A percentile compares a stretch with the other conserved stretches of the same genome.
Evolutionary conservation across 1,140 invertebrate species (phyloP).

Genomic region (Daktulosphaira vitifoliae): DNA sequence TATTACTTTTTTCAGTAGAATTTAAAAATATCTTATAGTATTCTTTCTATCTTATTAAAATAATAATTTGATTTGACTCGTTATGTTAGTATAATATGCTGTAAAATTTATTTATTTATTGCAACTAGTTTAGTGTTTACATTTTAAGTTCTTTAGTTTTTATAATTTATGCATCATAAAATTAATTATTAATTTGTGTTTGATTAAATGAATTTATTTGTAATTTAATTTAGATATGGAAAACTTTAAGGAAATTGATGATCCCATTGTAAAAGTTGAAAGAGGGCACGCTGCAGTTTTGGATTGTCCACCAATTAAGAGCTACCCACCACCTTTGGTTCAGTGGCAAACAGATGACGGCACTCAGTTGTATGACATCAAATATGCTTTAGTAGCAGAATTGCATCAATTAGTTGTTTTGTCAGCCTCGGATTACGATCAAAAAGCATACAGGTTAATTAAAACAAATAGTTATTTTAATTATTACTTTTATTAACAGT

Average conservation of each 20-base stretch:
- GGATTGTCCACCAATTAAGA: slow-evolving; percentile 69
- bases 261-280: slow-evolving; percentile 57
- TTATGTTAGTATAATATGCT: no score
- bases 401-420: slow-evolving; percentile 73
- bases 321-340: slow-evolving; percentile 69
- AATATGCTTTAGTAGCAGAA: slow-evolving; percentile 38
- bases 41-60: no score
- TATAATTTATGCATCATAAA: no score
- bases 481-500: no score
- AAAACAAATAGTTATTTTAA: background rate
- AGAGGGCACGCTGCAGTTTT: slow-evolving; percentile 73
- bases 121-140: no score
- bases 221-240: slow-evolving; percentile 77
- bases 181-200: no score
- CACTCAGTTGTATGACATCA: slow-evolving; percentile 38
- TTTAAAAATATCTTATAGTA: no score
- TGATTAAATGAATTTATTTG: no score
- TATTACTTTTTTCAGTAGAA: no score
- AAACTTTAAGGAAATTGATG: slow-evolving; percentile 60
- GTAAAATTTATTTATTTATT: no score
- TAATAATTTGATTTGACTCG: no score
- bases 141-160: no score
- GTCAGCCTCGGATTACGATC: slow-evolving; percentile 58
- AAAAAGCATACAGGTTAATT: slow-evolving; percentile 60
- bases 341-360: slow-evolving; percentile 71